Evolutionary conservation across 1,140 invertebrate species (phyloP).

Genomic region (Apis dorsata): DNA sequence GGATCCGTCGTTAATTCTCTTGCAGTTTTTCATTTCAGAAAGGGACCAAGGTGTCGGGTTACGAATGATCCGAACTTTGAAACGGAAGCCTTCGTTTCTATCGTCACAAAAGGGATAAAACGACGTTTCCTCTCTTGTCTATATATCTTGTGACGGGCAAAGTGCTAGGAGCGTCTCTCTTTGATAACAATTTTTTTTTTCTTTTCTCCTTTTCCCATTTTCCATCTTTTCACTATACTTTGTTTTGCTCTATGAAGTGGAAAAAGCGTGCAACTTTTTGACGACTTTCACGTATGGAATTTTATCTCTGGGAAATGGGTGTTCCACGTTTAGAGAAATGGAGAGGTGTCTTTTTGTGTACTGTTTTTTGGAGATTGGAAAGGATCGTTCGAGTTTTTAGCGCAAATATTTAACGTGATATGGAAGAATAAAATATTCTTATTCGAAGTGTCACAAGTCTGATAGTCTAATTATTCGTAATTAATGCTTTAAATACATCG

Average conservation of each 20-base stretch:
- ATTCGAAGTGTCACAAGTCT: too few relatives aligned
- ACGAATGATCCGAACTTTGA: neutral
- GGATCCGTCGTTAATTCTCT: too few relatives aligned
- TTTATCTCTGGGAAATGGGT: neutral
- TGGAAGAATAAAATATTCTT: too few relatives aligned
- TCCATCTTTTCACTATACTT: neutral
- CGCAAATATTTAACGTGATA: too few relatives aligned
- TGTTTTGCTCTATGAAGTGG: neutral
- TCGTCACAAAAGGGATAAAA: constrained; percentile 5
- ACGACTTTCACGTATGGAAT: neutral
- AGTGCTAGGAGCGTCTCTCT: constrained; percentile 3
- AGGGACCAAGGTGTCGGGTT: constrained; percentile 1
- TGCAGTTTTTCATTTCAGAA: constrained; percentile 11
- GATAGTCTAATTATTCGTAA: too few relatives aligned
- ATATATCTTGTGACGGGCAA: constrained; percentile 13
- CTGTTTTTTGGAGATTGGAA: neutral
- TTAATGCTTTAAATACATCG: too few relatives aligned
- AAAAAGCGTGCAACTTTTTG: neutral
- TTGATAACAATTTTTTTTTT: neutral
- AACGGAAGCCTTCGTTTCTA: neutral
- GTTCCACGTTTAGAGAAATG: neutral
- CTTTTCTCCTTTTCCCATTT: neutral
- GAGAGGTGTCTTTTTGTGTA: neutral
- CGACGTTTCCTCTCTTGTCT: neutral
- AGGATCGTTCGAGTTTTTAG: too few relatives aligned